These are phyloP conservation scores for Gorsachius goisagi DNA, from an alignment of 2,113 vertebrate genomes.

Conservation along the genomic window DNA sequence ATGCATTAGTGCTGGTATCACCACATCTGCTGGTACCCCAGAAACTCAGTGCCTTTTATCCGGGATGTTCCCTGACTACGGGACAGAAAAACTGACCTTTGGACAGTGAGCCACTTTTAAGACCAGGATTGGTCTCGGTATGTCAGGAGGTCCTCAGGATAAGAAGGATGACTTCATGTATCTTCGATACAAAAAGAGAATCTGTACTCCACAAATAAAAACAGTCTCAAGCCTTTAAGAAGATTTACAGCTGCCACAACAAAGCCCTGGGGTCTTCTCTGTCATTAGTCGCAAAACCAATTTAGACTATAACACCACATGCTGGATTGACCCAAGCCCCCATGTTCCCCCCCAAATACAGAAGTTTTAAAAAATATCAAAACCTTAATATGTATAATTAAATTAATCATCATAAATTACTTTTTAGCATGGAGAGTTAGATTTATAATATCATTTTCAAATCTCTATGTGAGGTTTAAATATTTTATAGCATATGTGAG, in stretches of 20 bases:
- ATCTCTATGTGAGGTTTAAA: conserved; percentile 80
- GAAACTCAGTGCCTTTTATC: background rate
- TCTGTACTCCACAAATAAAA: conserved; percentile 25
- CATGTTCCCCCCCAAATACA: background rate
- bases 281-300: conserved; percentile 32
- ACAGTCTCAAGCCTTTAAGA: conserved; percentile 15
- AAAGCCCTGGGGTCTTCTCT: background rate
- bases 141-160: background rate
- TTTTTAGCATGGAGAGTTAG: conserved; percentile 71
- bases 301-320: background rate
- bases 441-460: conserved; percentile 82
- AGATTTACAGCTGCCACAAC: conserved; percentile 16
- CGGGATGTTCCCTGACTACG: accelerated
- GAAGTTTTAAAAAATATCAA: conserved; percentile 59
- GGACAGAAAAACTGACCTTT: background rate
- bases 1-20: accelerated
- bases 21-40: accelerated
- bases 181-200: background rate
- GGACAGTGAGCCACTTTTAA: background rate
- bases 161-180: background rate
- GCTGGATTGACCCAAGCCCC: background rate
- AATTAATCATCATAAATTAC: conserved; percentile 81
- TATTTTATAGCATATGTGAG: conserved; percentile 80
- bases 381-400: conserved; percentile 72
- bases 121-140: background rate